Evolutionary conservation across 2,888 invertebrate genomes (phyloP), one percentile per base, ranked within the genome.

Genomic region (Tachina lurida): DNA sequence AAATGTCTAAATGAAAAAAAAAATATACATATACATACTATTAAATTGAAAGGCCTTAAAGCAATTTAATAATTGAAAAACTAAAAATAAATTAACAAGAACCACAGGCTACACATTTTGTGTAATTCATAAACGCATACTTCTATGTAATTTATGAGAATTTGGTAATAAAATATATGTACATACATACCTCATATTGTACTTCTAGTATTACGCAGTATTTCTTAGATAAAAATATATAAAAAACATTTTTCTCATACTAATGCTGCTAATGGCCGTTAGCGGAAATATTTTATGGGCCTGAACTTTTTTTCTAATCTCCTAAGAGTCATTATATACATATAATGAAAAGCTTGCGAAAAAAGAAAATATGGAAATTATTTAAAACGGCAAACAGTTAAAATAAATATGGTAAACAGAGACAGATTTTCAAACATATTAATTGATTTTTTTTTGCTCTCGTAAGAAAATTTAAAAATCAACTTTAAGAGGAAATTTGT

Each of bases 201-300:
- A 63, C 70, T 70, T 63, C 83, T 63, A 12, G 83, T 71, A 67
- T 83, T 83, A 83, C 83, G 77, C 83, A 77, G 67, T 71, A 43
- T 52, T 49, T 1, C 22, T 52, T 39, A 49, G 13, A 2, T 19
- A 70, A 84, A 74, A 45, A 52, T 17, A 78, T 52, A 22, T 2
- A 31, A 22, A 22, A 79, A 77, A 84, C 52, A 63, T 60, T 9
- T 39, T 43, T 80, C 13, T 45, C n/a, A 39, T 52, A 13, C 8
- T 15, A 19, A 31, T 12, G 12, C 41, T 41, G 47, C 67, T 65
- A 84, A 80, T 76, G 70, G 74, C 39, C 49, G 74, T 78, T 78
- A 84, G 62, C 45, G 15, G 15, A 43, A 58, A 12, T 63, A 31
- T 31, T 31, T 31, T 31, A 31, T 31, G 31, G 31, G 31, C 31